Conservation (phyloP, 1,140 invertebrate species). For the Zaprionus davidi region DNA sequence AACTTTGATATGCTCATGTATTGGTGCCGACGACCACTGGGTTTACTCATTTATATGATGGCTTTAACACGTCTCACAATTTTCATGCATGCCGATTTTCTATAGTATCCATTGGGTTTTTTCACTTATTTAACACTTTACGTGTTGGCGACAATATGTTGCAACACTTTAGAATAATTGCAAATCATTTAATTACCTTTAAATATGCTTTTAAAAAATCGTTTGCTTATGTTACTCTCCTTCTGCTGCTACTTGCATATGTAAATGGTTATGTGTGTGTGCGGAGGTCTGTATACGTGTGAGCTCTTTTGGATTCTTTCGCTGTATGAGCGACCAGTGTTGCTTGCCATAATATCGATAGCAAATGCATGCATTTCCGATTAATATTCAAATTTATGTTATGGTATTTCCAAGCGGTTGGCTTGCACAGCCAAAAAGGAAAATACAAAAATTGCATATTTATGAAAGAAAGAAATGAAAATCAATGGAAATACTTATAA, state of each 20-base stretch:
- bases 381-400: conserved; percentile 43
- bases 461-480: neutral
- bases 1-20: no score
- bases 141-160: neutral
- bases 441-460: conserved; percentile 2
- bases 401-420: conserved; percentile 8
- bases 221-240: conserved; percentile 43
- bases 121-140: neutral
- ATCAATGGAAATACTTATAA: neutral
- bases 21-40: no score
- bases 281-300: conserved; percentile 9
- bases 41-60: conserved; percentile 39
- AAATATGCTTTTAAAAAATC: conserved; percentile 41
- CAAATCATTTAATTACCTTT: conserved; percentile 31
- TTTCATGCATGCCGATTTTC: conserved; percentile 19
- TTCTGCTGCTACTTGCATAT: conserved; percentile 32
- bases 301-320: conserved; percentile 20
- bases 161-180: conserved; percentile 5
- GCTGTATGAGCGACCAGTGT: conserved; percentile 17
- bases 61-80: conserved; percentile 51
- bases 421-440: neutral
- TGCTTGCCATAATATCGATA: conserved; percentile 43
- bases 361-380: conserved; percentile 16
- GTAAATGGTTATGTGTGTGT: conserved; percentile 4
- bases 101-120: neutral